Conservation (phyloP, 1,140 invertebrate genomes). For the Lordiphosa collinella region DNA sequence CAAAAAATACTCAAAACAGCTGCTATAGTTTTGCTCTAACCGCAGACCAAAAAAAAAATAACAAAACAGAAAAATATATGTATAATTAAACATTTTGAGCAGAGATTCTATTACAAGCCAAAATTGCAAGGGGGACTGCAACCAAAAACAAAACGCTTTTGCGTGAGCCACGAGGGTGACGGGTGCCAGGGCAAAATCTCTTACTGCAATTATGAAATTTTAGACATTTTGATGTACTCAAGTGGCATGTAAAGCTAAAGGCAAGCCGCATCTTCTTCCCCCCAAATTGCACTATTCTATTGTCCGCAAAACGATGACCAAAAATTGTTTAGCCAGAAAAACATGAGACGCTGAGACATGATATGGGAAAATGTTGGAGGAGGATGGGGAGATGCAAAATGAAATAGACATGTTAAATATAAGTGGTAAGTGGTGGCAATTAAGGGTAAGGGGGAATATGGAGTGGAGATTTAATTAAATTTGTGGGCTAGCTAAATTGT, state of each 20-base stretch:
- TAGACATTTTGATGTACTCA: slow-evolving; percentile 40
- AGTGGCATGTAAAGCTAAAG: slow-evolving; percentile 14
- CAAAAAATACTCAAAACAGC: slow-evolving; percentile 18
- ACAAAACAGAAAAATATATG: slow-evolving; percentile 1
- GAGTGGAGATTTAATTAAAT: slow-evolving; percentile 1
- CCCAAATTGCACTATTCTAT: neutral
- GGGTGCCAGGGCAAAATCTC: slow-evolving; percentile 11
- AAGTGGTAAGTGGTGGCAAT: neutral
- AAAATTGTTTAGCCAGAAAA: slow-evolving; percentile 30
- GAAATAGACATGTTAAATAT: slow-evolving; percentile 11
- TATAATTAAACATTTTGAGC: slow-evolving; percentile 33
- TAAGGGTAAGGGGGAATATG: neutral
- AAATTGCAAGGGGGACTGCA: neutral
- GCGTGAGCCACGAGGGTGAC: too few species aligned
- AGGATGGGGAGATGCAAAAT: neutral
- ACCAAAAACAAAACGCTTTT: neutral
- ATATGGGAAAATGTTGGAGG: slow-evolving; percentile 11
- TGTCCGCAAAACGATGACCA: slow-evolving; percentile 16
- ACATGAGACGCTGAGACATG: slow-evolving; percentile 36
- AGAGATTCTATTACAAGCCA: slow-evolving; percentile 14
- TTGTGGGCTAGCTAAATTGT: too few species aligned
- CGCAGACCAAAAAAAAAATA: slow-evolving; percentile 24
- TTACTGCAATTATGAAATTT: slow-evolving; percentile 51
- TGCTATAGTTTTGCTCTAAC: slow-evolving; percentile 25
- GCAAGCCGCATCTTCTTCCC: neutral